Evolutionary conservation across 2,888 invertebrate species (phyloP), one percentile per base, ranked within the genome.

Genomic region (Acleris emargana): DNA sequence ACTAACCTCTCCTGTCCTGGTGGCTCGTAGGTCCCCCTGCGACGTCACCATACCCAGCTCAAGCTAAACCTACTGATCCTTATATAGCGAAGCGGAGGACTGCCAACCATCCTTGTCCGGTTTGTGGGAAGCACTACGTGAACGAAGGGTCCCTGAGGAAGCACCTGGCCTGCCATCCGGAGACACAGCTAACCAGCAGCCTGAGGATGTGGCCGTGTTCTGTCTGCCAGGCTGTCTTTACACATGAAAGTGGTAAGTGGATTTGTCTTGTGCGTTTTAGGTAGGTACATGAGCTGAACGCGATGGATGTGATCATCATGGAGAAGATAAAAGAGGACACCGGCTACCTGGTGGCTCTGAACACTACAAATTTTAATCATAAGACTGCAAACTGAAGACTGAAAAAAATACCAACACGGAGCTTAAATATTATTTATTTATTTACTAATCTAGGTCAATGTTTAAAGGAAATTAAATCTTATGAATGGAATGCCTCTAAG

Each of bases 181-280:
- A 98, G 93, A 97, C 97, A 61, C 97, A 97, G 86, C 94, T 97
- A 72, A 96, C 97, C 76, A 96, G 96, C 83, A 96, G 97, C 76
- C 94, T 98, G 73, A 94, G 98, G 85, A 98, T 98, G 97, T 98
- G 98, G 98, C 98, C 98, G 64, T 98, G 98, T 91, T 97, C 97
- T 72, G 97, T 98, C 71, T 98, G 98, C 86, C 97, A 98, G 90
- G 97, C 98, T 64, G 98, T 98, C 73, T 98, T 98, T 88, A 97
- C 98, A 57, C 97, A 98, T 87, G 98, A 98, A 93, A 96, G 97
- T 91, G 98, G 98, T 98, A 93, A 93, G 94, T 81, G 45, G 45
- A 6, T 17, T 45, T 17, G 2, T 45, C n/a, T 16, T 17, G 7
- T 32, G 45, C 5, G 7, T 32, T 9, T 32, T 9, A 32, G 32